These are phyloP conservation scores for Sarcophaga bullata DNA, from an alignment of 1,140 invertebrate genomes.

Conservation along the genomic window DNA sequence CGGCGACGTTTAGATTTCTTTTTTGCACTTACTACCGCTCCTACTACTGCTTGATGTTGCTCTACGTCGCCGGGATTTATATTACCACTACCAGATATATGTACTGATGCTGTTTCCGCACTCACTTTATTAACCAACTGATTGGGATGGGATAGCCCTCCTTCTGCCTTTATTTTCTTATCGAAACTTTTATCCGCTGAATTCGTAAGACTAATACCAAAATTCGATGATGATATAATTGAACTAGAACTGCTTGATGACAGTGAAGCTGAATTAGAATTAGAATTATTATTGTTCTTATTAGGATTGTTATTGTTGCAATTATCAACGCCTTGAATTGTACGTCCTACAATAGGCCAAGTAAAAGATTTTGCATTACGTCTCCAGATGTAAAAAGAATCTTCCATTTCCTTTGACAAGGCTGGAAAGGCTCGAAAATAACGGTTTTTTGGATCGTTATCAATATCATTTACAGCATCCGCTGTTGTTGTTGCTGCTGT, in stretches of 20 bases:
- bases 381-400: slow-evolving; percentile 41
- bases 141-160: too few species aligned
- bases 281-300: slow-evolving; percentile 6
- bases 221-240: slow-evolving; percentile 30
- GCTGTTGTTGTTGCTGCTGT: background rate
- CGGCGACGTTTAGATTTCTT: slow-evolving; percentile 49
- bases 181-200: slow-evolving; percentile 17
- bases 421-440: slow-evolving; percentile 50
- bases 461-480: slow-evolving; percentile 31
- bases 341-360: slow-evolving; percentile 45
- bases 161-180: slow-evolving; percentile 9
- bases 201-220: background rate
- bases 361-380: slow-evolving; percentile 46
- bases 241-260: slow-evolving; percentile 41
- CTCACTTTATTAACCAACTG: slow-evolving; percentile 13
- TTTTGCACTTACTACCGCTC: slow-evolving; percentile 12
- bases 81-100: background rate
- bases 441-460: slow-evolving; percentile 47
- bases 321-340: background rate
- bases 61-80: slow-evolving; percentile 37
- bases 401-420: slow-evolving; percentile 48
- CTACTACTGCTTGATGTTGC: slow-evolving; percentile 46
- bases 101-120: background rate
- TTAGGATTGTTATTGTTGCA: background rate
- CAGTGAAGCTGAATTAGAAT: background rate